phyloP scores from a whole-genome alignment of 1,140 invertebrate species.

The Penaeus japonicus region DNA sequence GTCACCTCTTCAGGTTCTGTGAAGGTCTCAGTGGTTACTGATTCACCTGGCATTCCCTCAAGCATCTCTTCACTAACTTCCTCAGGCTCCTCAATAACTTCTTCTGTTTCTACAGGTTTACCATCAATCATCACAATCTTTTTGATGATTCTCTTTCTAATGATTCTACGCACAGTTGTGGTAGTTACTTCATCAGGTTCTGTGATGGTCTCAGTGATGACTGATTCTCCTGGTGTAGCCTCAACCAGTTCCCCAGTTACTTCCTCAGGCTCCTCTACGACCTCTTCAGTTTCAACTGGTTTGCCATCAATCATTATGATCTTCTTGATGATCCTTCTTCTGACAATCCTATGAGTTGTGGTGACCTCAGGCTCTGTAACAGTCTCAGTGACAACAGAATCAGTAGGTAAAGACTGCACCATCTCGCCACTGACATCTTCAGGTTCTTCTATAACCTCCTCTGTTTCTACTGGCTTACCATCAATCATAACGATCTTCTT shows the following conservation, averaged over 20 bases:
- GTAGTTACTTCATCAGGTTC: background rate
- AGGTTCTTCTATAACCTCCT: slow-evolving; percentile 44
- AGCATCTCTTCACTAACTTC: slow-evolving; percentile 25
- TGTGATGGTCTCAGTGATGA: slow-evolving; percentile 21
- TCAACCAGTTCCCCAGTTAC: too few relatives aligned
- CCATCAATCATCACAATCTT: slow-evolving; percentile 20
- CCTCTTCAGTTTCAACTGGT: background rate
- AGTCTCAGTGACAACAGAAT: background rate
- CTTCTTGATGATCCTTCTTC: too few relatives aligned
- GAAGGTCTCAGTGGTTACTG: background rate
- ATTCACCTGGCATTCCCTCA: background rate
- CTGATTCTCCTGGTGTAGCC: too few relatives aligned
- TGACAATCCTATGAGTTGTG: background rate
- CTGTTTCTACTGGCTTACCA: slow-evolving; percentile 30
- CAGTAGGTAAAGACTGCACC: background rate
- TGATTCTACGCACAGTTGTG: background rate
- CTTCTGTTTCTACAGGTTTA: slow-evolving; percentile 21
- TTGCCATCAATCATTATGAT: background rate
- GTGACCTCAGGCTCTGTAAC: slow-evolving; percentile 14
- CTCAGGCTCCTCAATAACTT: slow-evolving; percentile 23
- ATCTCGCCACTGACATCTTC: background rate
- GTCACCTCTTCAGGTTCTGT: too few relatives aligned
- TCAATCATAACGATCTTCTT: slow-evolving; percentile 33
- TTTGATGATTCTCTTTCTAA: slow-evolving; percentile 18
- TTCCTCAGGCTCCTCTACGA: too few relatives aligned